Percentiles rank a stretch among this genome's conserved stretches.
Conservation (phyloP, 2,797 vertebrate genomes). For the Momotus momota region DNA sequence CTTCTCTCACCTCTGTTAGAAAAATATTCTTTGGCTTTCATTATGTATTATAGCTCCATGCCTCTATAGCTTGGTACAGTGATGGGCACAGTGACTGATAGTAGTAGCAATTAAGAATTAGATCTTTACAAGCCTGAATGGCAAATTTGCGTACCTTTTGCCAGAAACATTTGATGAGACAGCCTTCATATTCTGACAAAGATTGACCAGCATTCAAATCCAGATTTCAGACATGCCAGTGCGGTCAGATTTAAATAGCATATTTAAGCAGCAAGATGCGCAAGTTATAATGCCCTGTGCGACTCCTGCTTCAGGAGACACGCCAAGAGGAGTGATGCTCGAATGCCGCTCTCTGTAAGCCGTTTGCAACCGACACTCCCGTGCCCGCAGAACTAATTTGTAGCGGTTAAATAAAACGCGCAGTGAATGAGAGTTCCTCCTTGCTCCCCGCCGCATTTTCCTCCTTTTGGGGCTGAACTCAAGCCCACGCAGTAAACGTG, state of each 20-base stretch:
- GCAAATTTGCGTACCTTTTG: neutral
- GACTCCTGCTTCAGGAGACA: neutral
- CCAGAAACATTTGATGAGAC: neutral
- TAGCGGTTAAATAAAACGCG: accelerated
- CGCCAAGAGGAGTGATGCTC: neutral
- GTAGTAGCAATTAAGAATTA: neutral
- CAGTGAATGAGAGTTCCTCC: accelerated
- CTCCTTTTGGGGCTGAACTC: too few species aligned
- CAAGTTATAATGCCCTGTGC: neutral
- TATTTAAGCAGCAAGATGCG: neutral
- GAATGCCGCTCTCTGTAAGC: accelerated
- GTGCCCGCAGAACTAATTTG: accelerated
- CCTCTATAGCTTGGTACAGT: accelerated
- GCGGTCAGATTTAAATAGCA: neutral
- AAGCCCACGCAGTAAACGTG: too few species aligned
- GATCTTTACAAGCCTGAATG: neutral
- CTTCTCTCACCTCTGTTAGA: neutral
- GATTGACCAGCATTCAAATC: neutral
- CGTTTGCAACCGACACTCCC: accelerated
- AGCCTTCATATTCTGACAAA: neutral
- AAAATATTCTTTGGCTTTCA: neutral
- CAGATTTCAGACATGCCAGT: neutral
- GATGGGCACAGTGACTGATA: neutral
- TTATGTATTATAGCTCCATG: neutral
- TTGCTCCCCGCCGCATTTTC: accelerated